Evolutionary conservation across 1,140 invertebrate species (phyloP), one percentile per base, ranked within the genome.

Genomic region (Zaprionus ghesquierei): DNA sequence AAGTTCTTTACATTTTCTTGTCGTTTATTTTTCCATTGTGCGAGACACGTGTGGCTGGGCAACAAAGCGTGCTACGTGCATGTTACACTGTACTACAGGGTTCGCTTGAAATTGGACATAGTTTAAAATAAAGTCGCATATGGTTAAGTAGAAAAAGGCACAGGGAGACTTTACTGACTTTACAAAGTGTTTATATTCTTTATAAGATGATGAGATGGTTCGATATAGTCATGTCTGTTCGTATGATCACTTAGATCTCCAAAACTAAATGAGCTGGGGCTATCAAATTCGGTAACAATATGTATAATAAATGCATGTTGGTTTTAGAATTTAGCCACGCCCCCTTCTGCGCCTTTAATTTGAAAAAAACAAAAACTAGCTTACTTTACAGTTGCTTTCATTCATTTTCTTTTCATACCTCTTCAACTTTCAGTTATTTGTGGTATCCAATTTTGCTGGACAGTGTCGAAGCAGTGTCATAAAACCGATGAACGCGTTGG

Each of bases 381-480:
- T 8, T 9, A 9, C 2, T 29, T 29, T 2, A 29, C 27, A 8
- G 5, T 29, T 29, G 9, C 3, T 29, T 8, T 5, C 5, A 9
- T 1, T 5, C 9, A 0, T 41, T 41, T 15, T 41, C 38, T 41
- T n/a, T 2, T 27, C 13, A 13, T 53, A 15, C 13, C 1, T 15
- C 25, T 18, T 41, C 6, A 41, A 41, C 10, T 38, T 38, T 3
- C 1, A 27, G 4, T 27, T 27, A 27, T 4, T 27, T 27, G 1
- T 38, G 5, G 4, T 20, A 20, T 3, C 3, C 35, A 63, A 23
- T 27, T 56, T 31, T 79, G 74, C 54, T 35, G 51, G 5, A 20
- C 27, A 74, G 81, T 84, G 81, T 80, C 51, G 54, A 61, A 41
- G 51, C 58, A 76, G 75, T 80, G 64, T 61, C 65, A 77, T 85